phyloP scores from a whole-genome alignment of 2,888 invertebrate genomes.

The Elysia crispata region DNA sequence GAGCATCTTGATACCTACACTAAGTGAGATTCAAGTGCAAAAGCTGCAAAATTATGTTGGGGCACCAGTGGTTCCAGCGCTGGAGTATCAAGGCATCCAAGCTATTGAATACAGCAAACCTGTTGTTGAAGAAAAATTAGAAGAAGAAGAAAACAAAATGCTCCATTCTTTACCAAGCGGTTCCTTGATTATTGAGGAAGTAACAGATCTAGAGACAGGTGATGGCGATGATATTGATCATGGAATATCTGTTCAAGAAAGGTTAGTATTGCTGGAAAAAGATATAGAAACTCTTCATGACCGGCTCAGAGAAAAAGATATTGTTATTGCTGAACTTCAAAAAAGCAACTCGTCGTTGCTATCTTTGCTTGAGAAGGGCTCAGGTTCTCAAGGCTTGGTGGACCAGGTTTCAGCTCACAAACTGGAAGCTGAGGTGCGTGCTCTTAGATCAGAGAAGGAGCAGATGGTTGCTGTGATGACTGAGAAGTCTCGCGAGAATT shows the following conservation, averaged over 20 bases:
- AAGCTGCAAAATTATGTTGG: conserved; percentile 32
- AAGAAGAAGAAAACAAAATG: neutral
- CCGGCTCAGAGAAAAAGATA: conserved; percentile 69
- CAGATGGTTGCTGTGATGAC: conserved; percentile 77
- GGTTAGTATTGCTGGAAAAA: conserved; percentile 34
- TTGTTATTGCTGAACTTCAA: conserved; percentile 70
- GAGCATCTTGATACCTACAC: conserved; percentile 49
- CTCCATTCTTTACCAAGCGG: neutral
- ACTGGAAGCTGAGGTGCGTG: conserved; percentile 69
- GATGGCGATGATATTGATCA: conserved; percentile 33
- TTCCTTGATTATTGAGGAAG: conserved; percentile 23
- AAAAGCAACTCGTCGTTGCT: conserved; percentile 70
- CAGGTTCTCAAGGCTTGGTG: conserved; percentile 55
- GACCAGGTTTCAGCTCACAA: conserved; percentile 64
- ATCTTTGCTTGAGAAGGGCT: conserved; percentile 66
- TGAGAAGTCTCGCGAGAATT: conserved; percentile 77
- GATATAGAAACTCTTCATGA: conserved; percentile 64
- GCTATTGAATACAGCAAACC: conserved; percentile 41
- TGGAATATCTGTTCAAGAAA: conserved; percentile 28
- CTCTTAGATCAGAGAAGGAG: conserved; percentile 72
- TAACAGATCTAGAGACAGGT: conserved; percentile 16
- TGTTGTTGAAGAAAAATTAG: neutral
- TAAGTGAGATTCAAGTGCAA: conserved; percentile 52
- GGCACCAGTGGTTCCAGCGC: conserved; percentile 49
- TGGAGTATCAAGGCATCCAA: conserved; percentile 56